These are phyloP conservation scores for Dallia pectoralis DNA, from an alignment of 2,797 vertebrate species.

Conservation along the genomic window DNA sequence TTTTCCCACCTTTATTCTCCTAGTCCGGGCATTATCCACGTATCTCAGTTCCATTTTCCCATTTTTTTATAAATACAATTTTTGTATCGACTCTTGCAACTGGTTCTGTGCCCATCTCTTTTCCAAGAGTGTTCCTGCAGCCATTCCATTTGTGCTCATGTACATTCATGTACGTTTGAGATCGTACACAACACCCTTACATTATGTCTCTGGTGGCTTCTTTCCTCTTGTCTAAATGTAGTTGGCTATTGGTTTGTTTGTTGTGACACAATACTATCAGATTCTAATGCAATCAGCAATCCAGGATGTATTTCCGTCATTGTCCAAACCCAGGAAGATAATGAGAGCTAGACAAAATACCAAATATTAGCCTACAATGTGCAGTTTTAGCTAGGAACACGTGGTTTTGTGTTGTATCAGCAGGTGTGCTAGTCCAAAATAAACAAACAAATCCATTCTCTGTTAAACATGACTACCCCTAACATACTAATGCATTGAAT, in stretches of 20 bases:
- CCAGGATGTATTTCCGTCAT: too few relatives aligned
- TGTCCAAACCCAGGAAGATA: background rate
- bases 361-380: slow-evolving; percentile 36
- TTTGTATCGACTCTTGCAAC: too few relatives aligned
- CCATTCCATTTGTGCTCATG: background rate
- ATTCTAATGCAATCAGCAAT: too few relatives aligned
- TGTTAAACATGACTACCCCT: background rate
- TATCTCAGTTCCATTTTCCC: too few relatives aligned
- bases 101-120: too few relatives aligned
- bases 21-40: too few relatives aligned
- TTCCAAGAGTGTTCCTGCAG: too few relatives aligned
- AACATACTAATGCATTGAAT: too few relatives aligned
- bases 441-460: background rate
- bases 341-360: slow-evolving; percentile 26
- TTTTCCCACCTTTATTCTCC: too few relatives aligned
- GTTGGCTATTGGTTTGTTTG: slow-evolving; percentile 37
- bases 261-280: too few relatives aligned
- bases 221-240: background rate
- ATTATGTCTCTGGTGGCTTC: background rate
- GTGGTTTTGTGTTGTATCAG: background rate
- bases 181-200: background rate
- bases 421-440: background rate
- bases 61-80: too few relatives aligned
- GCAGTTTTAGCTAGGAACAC: slow-evolving; percentile 27
- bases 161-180: background rate